Evolutionary conservation across 2,113 vertebrate species (phyloP).

Genomic region (Merops nubicus): DNA sequence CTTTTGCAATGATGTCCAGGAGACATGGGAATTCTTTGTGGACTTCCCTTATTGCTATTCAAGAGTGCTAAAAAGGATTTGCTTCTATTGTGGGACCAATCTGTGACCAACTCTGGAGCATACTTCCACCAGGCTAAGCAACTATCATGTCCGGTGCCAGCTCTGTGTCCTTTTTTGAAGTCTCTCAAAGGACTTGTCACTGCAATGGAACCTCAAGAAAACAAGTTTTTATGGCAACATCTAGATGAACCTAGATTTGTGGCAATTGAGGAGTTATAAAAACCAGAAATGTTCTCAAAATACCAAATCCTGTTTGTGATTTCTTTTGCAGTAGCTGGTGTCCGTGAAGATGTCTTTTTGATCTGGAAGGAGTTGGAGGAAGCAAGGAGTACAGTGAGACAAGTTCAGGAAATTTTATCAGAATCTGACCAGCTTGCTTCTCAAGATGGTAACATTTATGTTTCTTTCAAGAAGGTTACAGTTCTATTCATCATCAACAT

Average conservation of each 20-base stretch:
- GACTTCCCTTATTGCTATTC: not conserved
- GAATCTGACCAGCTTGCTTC: not conserved
- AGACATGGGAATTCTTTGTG: not conserved
- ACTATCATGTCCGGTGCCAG: not conserved
- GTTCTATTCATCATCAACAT: not conserved
- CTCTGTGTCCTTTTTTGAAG: not conserved
- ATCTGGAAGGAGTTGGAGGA: slow-evolving; percentile 83
- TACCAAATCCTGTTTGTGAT: not conserved
- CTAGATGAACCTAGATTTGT: not conserved
- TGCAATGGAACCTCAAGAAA: not conserved
- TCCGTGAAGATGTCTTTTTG: slow-evolving; percentile 81
- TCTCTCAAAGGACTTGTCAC: not conserved
- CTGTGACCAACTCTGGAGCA: not conserved
- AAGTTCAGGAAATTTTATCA: slow-evolving; percentile 70
- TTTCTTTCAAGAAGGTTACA: not conserved
- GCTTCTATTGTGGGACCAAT: not conserved
- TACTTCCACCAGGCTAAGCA: not conserved
- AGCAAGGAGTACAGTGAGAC: slow-evolving; percentile 67
- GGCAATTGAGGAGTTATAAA: not conserved
- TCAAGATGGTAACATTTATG: not conserved
- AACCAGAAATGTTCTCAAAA: not conserved
- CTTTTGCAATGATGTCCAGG: not conserved
- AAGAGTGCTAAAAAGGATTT: not conserved
- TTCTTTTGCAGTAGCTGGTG: slow-evolving; percentile 69
- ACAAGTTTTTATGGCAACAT: not conserved